A percentile compares a stretch with the other conserved stretches of the same genome.
Evolutionary conservation across 2,888 invertebrate genomes (phyloP).

Genomic region (Drosophila helvetica): DNA sequence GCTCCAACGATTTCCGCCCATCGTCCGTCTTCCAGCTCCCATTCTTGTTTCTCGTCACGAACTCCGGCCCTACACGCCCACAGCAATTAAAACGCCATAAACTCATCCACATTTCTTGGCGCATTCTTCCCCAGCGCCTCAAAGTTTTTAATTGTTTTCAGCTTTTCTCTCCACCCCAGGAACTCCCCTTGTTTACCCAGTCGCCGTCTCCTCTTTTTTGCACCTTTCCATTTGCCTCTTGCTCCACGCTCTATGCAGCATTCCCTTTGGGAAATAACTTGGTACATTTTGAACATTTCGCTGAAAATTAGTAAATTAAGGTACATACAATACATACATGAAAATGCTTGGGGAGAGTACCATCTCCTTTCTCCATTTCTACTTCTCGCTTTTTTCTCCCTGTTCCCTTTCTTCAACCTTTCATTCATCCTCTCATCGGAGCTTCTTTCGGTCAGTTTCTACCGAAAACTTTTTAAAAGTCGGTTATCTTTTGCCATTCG

Average conservation of each 20-base stretch:
- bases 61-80: constrained; percentile 10
- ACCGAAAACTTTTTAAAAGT: neutral
- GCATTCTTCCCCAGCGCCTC: constrained; percentile 54
- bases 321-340: constrained; percentile 14
- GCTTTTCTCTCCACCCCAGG: constrained; percentile 15
- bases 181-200: neutral
- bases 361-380: neutral
- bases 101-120: constrained; percentile 58
- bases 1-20: neutral
- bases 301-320: constrained; percentile 73
- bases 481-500: neutral
- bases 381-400: neutral
- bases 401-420: neutral
- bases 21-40: neutral
- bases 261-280: constrained; percentile 65
- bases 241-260: constrained; percentile 21
- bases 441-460: neutral
- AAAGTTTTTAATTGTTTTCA: constrained; percentile 73
- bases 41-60: constrained; percentile 16
- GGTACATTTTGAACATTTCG: constrained; percentile 63
- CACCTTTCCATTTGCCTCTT: constrained; percentile 17
- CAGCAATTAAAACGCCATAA: constrained; percentile 68
- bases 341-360: neutral
- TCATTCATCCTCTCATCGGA: neutral
- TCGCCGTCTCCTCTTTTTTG: constrained; percentile 15